Conservation (phyloP, 1,140 invertebrate genomes). For the Procambarus clarkii region DNA sequence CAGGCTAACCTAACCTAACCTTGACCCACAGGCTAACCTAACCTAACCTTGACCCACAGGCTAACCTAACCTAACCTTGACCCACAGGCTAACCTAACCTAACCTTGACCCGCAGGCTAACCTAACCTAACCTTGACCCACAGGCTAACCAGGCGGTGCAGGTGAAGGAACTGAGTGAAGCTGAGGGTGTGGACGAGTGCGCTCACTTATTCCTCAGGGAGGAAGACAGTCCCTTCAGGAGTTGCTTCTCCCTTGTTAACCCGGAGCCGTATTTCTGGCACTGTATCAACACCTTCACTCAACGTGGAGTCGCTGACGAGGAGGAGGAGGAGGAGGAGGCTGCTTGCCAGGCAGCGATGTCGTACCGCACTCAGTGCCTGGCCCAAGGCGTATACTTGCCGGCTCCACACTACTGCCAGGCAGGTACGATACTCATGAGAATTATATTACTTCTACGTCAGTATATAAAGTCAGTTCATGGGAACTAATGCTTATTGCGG, state of each 20-base stretch:
- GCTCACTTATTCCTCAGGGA: conserved; percentile 22
- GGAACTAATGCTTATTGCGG: too few relatives aligned
- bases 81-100: too few relatives aligned
- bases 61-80: too few relatives aligned
- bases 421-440: neutral
- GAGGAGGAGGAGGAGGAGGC: neutral
- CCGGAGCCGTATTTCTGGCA: conserved; percentile 51
- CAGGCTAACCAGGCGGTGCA: conserved; percentile 41
- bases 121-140: too few relatives aligned
- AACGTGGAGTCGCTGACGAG: neutral
- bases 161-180: neutral
- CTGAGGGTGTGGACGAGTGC: conserved; percentile 15
- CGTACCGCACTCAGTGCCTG: conserved; percentile 31
- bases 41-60: too few relatives aligned
- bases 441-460: too few relatives aligned
- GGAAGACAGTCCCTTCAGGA: conserved; percentile 25
- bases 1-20: too few relatives aligned
- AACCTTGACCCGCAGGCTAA: too few relatives aligned
- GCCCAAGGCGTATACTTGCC: conserved; percentile 11
- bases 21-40: too few relatives aligned
- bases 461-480: neutral
- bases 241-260: conserved; percentile 19
- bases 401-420: neutral
- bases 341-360: neutral
- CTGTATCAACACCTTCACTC: conserved; percentile 16